A percentile compares a stretch with the other conserved stretches of the same genome.
These are phyloP conservation scores for Leptoclinus maculatus DNA, from an alignment of 2,797 vertebrate species.

Conservation along the genomic window DNA sequence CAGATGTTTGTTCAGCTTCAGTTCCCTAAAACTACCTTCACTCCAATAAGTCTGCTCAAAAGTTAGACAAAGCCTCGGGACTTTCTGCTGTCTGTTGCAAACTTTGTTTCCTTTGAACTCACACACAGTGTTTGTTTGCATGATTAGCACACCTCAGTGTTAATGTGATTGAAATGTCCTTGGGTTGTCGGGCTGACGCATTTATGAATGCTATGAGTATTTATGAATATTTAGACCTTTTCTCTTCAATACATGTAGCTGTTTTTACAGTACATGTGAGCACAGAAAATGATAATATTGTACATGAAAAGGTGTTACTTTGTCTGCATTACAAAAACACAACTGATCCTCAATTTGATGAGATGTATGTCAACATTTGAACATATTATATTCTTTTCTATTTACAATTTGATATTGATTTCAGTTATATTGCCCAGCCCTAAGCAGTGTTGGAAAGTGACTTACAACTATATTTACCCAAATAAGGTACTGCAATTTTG, in stretches of 20 bases:
- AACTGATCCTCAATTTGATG: neutral
- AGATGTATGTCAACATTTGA: too few relatives aligned
- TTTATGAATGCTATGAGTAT: neutral
- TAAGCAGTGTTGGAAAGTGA: neutral
- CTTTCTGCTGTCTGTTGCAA: conserved; percentile 30
- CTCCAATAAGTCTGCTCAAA: conserved; percentile 21
- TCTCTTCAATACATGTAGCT: neutral
- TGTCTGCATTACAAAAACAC: neutral
- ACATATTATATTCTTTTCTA: too few relatives aligned
- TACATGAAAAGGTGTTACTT: neutral
- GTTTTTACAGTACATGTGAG: neutral
- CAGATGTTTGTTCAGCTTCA: conserved; percentile 59
- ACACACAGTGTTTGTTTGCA: conserved; percentile 12
- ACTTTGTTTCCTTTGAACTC: conserved; percentile 52
- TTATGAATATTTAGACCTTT: neutral
- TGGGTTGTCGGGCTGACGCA: neutral
- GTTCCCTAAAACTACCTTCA: conserved; percentile 41
- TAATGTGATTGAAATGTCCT: conserved; percentile 3
- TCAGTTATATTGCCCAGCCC: too few relatives aligned
- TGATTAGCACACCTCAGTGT: conserved; percentile 22
- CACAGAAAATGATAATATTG: neutral
- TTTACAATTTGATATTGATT: too few relatives aligned
- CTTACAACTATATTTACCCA: neutral
- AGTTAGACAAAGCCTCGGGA: conserved; percentile 45
- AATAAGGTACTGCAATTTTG: neutral